Evolutionary conservation across 2,797 vertebrate genomes (phyloP).

Genomic region (Microhierax caerulescens): DNA sequence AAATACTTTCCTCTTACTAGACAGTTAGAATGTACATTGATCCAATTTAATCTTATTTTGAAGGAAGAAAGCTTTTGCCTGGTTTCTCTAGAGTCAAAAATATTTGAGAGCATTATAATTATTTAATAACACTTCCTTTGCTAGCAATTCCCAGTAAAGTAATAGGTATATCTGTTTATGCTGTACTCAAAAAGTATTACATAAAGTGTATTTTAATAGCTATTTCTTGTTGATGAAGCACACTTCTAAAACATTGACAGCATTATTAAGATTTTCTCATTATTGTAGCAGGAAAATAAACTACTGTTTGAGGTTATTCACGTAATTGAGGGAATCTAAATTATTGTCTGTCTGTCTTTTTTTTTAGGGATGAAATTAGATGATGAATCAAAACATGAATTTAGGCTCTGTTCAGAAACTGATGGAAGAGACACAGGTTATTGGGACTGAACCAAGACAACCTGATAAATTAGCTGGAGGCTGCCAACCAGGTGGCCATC

Average conservation of each 20-base stretch:
- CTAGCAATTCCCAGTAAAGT: not conserved
- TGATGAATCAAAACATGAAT: conserved; percentile 11
- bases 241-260: not conserved
- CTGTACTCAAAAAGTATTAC: not conserved
- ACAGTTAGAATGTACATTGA: not conserved
- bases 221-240: not conserved
- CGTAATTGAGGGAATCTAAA: not conserved
- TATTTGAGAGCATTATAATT: not conserved
- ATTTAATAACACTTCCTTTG: not conserved
- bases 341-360: not conserved
- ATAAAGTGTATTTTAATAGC: not conserved
- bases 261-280: not conserved
- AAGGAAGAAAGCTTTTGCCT: not conserved
- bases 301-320: not conserved
- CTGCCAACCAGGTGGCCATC: not conserved
- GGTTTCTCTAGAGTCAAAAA: not conserved
- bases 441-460: not conserved
- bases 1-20: not conserved
- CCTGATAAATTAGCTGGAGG: not conserved
- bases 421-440: conserved; percentile 38
- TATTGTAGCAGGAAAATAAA: not conserved
- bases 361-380: conserved; percentile 22
- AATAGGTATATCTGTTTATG: not conserved
- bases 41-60: not conserved
- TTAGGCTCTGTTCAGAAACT: conserved; percentile 20